A percentile compares a stretch with the other conserved stretches of the same genome.
Conservation (phyloP, 1,140 invertebrate species). For the Drosophila persimilis region DNA sequence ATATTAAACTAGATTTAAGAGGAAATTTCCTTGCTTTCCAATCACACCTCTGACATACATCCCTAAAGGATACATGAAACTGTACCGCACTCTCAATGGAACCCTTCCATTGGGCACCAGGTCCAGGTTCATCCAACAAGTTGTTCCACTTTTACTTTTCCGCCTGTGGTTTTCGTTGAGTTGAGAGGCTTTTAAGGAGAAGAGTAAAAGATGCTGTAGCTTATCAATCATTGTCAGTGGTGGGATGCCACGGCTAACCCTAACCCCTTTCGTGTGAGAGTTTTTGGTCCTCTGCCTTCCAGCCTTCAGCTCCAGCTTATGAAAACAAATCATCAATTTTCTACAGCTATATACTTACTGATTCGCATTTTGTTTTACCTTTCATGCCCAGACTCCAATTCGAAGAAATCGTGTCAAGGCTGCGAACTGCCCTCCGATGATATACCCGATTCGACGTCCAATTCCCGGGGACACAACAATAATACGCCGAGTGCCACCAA, state of each 20-base stretch:
- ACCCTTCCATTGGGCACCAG: conserved; percentile 14
- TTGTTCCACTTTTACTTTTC: conserved; percentile 74
- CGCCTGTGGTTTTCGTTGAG: conserved; percentile 29
- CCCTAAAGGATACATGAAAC: conserved; percentile 14
- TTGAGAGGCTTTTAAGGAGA: conserved; percentile 55
- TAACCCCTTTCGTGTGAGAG: conserved; percentile 66
- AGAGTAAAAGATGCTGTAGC: conserved; percentile 73
- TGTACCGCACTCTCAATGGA: conserved; percentile 31
- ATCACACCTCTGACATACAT: background rate
- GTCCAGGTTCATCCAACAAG: conserved; percentile 31
- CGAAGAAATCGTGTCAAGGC: conserved; percentile 94
- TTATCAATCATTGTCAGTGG: conserved; percentile 79
- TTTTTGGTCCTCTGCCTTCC: conserved; percentile 44
- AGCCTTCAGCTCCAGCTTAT: conserved; percentile 25
- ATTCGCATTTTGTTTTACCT: conserved; percentile 52
- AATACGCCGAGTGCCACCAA: conserved; percentile 90
- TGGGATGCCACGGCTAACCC: conserved; percentile 49
- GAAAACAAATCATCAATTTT: conserved; percentile 73
- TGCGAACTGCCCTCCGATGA: conserved; percentile 92
- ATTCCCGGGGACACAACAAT: conserved; percentile 88
- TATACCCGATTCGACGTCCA: conserved; percentile 87
- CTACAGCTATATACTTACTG: conserved; percentile 37
- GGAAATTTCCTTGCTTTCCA: background rate
- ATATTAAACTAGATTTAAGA: too few species aligned
- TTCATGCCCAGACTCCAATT: conserved; percentile 80